Percentiles rank a stretch among this genome's conserved stretches.
Evolutionary conservation across 2,888 invertebrate species (phyloP).

Genomic region (Auanema freiburgensis): DNA sequence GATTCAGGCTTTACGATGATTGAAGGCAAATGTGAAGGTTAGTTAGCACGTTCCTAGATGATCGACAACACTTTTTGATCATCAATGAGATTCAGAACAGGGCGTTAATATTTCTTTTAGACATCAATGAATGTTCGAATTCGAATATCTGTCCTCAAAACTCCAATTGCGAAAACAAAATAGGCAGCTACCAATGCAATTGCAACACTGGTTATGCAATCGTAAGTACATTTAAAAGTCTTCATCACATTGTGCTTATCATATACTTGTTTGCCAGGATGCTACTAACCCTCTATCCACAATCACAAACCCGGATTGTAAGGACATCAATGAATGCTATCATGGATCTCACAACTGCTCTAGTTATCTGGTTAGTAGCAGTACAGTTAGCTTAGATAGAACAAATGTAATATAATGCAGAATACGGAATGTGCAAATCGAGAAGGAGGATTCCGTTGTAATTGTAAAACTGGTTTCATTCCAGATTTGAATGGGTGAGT

Average conservation of each 20-base stretch:
- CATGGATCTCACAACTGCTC: neutral
- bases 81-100: no score
- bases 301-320: conserved; percentile 9
- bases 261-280: neutral
- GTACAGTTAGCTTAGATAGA: neutral
- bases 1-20: conserved; percentile 15
- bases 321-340: conserved; percentile 11
- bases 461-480: neutral
- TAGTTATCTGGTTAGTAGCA: neutral
- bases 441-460: conserved; percentile 6
- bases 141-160: neutral
- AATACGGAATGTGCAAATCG: conserved; percentile 6
- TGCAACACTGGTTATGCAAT: conserved; percentile 1
- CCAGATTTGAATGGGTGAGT: no score
- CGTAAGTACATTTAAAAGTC: neutral
- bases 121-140: conserved; percentile 16
- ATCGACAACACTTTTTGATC: no score
- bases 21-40: neutral
- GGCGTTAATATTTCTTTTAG: neutral
- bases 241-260: neutral
- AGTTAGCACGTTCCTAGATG: no score
- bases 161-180: conserved; percentile 4
- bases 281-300: neutral
- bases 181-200: conserved; percentile 6
- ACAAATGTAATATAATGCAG: neutral